Evolutionary conservation across 2,888 invertebrate genomes (phyloP), one percentile per base, ranked within the genome.

Genomic region (Xestobium rufovillosum): DNA sequence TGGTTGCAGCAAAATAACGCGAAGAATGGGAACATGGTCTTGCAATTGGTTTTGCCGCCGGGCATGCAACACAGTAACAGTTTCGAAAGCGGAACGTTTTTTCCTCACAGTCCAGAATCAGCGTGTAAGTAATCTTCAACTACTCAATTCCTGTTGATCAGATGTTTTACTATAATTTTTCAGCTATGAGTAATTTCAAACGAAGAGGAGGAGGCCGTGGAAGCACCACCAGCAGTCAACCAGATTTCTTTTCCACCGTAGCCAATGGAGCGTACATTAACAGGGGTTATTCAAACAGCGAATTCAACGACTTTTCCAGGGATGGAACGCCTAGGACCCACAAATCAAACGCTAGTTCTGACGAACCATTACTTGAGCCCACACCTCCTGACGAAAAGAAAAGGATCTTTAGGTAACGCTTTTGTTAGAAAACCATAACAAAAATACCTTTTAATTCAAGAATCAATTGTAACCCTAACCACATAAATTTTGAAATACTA

Each of bases 361-460:
- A 19, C 23, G n/a, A 8, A 8, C 23, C 6, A 6, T 14, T 8
- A 14, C 12, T 14, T 9, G 36, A 29, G 31, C 44, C 55, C 3
- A 55, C 55, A 4, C 61, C 61, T 25, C 63, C 65, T 1, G 66
- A 69, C 40, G 69, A 71, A 4, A 75, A 73, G 46, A 61, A 55
- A 12, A 65, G 61, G 34, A 61, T 64, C 10, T 71, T 73, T 13
- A 57, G 52, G 74, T 73, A 60, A 60, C 61, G n/a, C n/a, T n/a
- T n/a, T n/a, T n/a, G n/a, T n/a, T n/a, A n/a, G n/a, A n/a, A n/a
- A n/a, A n/a, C n/a, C n/a, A n/a, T n/a, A n/a, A n/a, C n/a, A n/a
- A n/a, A n/a, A n/a, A n/a, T n/a, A n/a, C n/a, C n/a, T n/a, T n/a
- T n/a, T n/a, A n/a, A n/a, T n/a, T n/a, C n/a, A n/a, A n/a, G n/a